phyloP scores from a whole-genome alignment of 2,888 invertebrate species.

The Hydrotaea cyrtoneurina region DNA sequence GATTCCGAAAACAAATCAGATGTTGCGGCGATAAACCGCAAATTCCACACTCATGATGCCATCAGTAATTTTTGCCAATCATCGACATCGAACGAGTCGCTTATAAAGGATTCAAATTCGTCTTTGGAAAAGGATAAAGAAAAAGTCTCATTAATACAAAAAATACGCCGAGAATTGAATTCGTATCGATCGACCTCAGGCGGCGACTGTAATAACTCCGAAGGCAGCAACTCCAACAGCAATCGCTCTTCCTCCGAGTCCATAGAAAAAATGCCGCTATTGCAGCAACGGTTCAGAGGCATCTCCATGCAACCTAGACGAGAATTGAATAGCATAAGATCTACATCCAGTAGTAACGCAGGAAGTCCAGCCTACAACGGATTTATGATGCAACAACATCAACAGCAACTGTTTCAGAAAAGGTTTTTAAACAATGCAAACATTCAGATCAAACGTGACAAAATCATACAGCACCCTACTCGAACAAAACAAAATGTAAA shows the following conservation, averaged over 20 bases:
- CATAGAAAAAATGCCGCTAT: slow-evolving; percentile 74
- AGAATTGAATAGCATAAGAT: slow-evolving; percentile 76
- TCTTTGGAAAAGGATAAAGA: slow-evolving; percentile 62
- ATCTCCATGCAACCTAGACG: slow-evolving; percentile 69
- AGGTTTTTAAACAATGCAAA: slow-evolving; percentile 68
- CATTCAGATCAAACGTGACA: slow-evolving; percentile 62
- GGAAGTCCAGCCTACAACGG: slow-evolving; percentile 42
- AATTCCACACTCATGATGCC: slow-evolving; percentile 77
- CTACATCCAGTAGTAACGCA: slow-evolving; percentile 70
- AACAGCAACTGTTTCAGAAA: slow-evolving; percentile 55
- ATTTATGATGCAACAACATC: slow-evolving; percentile 52
- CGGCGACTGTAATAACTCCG: slow-evolving; percentile 71
- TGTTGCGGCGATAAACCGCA: slow-evolving; percentile 71
- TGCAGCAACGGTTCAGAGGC: slow-evolving; percentile 66
- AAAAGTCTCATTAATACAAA: slow-evolving; percentile 75
- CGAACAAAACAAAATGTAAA: slow-evolving; percentile 63
- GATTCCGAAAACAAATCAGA: slow-evolving; percentile 66
- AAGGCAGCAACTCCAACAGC: slow-evolving; percentile 76
- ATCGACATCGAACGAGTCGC: slow-evolving; percentile 69
- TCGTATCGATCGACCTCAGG: slow-evolving; percentile 75
- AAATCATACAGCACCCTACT: slow-evolving; percentile 30
- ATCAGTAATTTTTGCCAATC: slow-evolving; percentile 73
- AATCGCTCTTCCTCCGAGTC: slow-evolving; percentile 76
- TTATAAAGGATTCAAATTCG: slow-evolving; percentile 68
- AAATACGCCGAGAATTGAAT: slow-evolving; percentile 76